Evolutionary conservation across 2,113 vertebrate genomes (phyloP).

Genomic region (Hemiprocne comata): DNA sequence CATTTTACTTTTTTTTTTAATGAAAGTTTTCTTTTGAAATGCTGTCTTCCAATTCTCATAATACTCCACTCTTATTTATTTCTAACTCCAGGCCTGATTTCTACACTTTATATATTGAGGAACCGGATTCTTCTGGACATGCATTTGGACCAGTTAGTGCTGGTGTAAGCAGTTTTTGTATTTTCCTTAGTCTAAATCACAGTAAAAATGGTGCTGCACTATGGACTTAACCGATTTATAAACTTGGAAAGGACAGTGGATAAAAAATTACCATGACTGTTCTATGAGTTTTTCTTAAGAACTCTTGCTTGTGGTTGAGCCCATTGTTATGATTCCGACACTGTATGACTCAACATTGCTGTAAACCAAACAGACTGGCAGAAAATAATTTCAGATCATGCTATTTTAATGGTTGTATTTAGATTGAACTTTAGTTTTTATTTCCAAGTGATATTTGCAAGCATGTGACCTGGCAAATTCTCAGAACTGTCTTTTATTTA

Average conservation of each 20-base stretch:
- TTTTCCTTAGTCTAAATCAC: background rate
- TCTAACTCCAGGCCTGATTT: conserved; percentile 83
- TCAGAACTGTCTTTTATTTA: background rate
- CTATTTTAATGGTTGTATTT: background rate
- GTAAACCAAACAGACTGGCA: background rate
- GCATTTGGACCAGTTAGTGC: conserved; percentile 81
- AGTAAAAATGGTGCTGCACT: background rate
- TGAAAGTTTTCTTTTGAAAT: background rate
- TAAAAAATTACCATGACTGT: background rate
- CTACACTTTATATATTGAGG: conserved; percentile 89
- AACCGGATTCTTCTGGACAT: conserved; percentile 91
- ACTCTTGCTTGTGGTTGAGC: background rate
- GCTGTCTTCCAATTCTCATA: background rate
- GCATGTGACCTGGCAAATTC: background rate
- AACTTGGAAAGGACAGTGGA: background rate
- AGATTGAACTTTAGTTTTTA: background rate
- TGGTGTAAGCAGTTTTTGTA: conserved; percentile 75
- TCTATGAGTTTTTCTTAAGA: background rate
- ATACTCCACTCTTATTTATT: conserved; percentile 1
- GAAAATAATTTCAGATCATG: background rate
- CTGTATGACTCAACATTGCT: background rate
- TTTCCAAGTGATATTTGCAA: background rate
- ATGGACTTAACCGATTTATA: background rate
- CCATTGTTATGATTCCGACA: background rate
- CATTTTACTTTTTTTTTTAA: background rate